Base-by-base conservation (phyloP, 2,797 vertebrate species). In the Limnodromus scolopaceus region DNA sequence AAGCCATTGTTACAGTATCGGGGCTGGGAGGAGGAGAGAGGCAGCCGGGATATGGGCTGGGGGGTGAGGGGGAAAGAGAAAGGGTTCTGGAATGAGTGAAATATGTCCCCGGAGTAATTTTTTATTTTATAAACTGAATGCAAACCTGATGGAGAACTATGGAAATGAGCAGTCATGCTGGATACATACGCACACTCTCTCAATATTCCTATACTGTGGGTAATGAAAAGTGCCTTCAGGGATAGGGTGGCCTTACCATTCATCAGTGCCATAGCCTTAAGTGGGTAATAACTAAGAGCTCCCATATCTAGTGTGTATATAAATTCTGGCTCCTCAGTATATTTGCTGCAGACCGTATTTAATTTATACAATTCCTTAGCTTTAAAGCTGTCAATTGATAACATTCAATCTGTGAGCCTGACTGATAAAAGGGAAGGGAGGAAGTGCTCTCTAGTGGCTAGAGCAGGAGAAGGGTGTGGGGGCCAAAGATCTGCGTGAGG, bases 171-270 rank as follows among this genome's bases (percentile, higher is more conserved):
- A 91, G 88, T 90, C 63, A 32, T 96, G 91, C 94, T 95, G 94
- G 93, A 96, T 97, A 94, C 96, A 95, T 96, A 55, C 94, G 65
- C 78, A 77, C 55, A 39, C 84, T n/a, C 78, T 89, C 93, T 96
- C 96, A 96, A 90, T 97, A 97, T 97, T 94, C 96, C 91, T 93
- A 60, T 89, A 93, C 84, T 92, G 87, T 92, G 92, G 93, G 95
- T 97, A 97, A 97, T 97, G 97, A 97, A 97, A 97, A 97, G 97
- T 96, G 97, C 96, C 96, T 97, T 97, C 96, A 97, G 96, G 97
- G 96, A 97, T 96, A 96, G 96, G 96, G 91, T 97, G 97, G 96
- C 92, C 94, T 93, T 95, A 95, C 96, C 93, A 97, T 96, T 97
- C 97, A 96, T 97, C 96, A 96, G 96, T 97, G 96, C 97, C 96